A percentile compares a stretch with the other conserved stretches of the same genome.
phyloP scores from a whole-genome alignment of 2,888 invertebrate genomes.

The Parnassius apollo region DNA sequence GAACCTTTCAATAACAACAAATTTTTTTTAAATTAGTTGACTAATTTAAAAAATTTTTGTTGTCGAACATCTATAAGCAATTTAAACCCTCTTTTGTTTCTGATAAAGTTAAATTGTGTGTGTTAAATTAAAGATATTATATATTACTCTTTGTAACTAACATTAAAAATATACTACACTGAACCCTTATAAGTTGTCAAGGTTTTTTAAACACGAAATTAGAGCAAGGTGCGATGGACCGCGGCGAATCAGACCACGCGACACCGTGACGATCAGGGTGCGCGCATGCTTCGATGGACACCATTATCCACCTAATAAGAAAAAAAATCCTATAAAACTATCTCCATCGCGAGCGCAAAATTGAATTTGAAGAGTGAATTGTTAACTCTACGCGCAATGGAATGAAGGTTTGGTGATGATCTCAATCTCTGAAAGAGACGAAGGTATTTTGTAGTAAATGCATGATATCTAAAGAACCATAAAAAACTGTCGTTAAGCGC shows the following conservation, averaged over 20 bases:
- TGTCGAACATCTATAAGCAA: too few species aligned
- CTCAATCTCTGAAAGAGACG: slow-evolving; percentile 2
- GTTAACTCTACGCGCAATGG: slow-evolving; percentile 29
- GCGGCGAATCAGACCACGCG: slow-evolving; percentile 70
- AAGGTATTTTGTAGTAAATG: slow-evolving; percentile 10
- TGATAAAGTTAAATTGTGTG: too few species aligned
- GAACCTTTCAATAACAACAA: too few species aligned
- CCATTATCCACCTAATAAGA: slow-evolving; percentile 29
- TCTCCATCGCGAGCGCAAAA: slow-evolving; percentile 17
- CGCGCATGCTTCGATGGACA: slow-evolving; percentile 49
- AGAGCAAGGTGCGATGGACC: slow-evolving; percentile 72
- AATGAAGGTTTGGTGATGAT: slow-evolving; percentile 9
- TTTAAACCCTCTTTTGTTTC: too few species aligned
- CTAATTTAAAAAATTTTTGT: too few species aligned
- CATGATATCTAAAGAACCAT: slow-evolving; percentile 23
- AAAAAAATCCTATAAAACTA: slow-evolving; percentile 29
- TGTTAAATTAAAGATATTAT: too few species aligned
- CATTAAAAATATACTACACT: slow-evolving; percentile 22
- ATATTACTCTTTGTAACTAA: too few species aligned
- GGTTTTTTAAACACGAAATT: slow-evolving; percentile 44
- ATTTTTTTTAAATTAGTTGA: too few species aligned
- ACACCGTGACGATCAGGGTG: slow-evolving; percentile 69
- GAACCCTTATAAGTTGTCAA: slow-evolving; percentile 41
- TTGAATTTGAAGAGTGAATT: background rate
- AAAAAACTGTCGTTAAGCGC: slow-evolving; percentile 41